A percentile compares a stretch with the other conserved stretches of the same genome.
Conservation (phyloP, 2,888 invertebrate genomes). For the Glyphotaelius pellucidus region DNA sequence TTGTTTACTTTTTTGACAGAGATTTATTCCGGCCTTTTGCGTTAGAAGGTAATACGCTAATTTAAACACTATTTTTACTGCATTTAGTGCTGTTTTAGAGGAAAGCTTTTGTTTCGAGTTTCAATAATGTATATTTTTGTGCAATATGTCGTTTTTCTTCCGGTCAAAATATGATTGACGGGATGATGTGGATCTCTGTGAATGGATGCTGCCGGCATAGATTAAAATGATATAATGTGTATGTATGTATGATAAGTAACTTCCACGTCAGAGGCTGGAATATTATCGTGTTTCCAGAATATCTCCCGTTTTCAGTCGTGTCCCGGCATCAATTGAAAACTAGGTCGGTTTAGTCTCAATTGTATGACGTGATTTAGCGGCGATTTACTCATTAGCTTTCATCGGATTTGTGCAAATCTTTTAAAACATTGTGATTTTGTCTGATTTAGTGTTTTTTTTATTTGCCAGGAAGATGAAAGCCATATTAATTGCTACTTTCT, state of each 20-base stretch:
- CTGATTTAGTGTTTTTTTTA: background rate
- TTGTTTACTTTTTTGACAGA: slow-evolving; percentile 53
- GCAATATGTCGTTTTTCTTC: background rate
- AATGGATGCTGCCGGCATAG: slow-evolving; percentile 50
- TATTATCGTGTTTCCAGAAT: slow-evolving; percentile 29
- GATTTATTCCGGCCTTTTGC: background rate
- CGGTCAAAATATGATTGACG: background rate
- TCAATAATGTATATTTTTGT: background rate
- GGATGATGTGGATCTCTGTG: slow-evolving; percentile 52
- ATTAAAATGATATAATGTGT: slow-evolving; percentile 25
- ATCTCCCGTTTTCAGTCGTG: slow-evolving; percentile 14
- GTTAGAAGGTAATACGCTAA: background rate
- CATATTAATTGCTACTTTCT: slow-evolving; percentile 55
- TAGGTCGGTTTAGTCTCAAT: slow-evolving; percentile 5
- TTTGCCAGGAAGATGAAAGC: slow-evolving; percentile 55
- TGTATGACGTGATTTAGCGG: slow-evolving; percentile 8
- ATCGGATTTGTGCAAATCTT: background rate
- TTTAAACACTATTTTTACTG: background rate
- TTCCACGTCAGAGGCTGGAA: slow-evolving; percentile 56
- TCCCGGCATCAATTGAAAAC: background rate
- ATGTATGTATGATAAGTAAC: slow-evolving; percentile 48
- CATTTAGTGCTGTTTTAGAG: background rate
- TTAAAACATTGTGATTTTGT: background rate
- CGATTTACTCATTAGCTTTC: background rate
- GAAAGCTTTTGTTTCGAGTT: background rate